Conservation (phyloP, 2,113 vertebrate genomes). For the Bufo gargarizans region DNA sequence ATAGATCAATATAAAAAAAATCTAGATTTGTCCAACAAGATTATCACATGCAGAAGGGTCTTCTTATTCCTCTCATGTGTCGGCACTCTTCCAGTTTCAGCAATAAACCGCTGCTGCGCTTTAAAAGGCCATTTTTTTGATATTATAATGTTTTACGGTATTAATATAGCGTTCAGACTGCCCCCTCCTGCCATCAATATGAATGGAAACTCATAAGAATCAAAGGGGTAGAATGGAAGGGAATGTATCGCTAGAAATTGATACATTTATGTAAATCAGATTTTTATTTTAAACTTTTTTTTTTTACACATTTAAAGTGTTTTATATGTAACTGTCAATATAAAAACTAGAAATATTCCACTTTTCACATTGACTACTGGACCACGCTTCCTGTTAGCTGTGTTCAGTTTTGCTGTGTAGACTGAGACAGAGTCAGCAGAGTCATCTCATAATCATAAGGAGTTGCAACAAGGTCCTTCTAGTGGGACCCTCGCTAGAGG, state of each 20-base stretch:
- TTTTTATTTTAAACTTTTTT: neutral
- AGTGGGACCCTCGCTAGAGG: too few relatives aligned
- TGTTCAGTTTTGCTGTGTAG: neutral
- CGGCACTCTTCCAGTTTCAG: neutral
- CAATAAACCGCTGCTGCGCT: neutral
- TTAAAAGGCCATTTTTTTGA: neutral
- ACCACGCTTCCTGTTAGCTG: neutral
- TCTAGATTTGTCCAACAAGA: neutral
- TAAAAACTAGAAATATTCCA: neutral
- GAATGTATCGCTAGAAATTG: neutral
- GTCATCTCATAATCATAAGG: neutral
- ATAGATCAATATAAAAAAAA: conserved; percentile 6
- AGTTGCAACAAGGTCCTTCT: too few relatives aligned
- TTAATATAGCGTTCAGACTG: neutral
- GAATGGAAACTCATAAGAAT: neutral
- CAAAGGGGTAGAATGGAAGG: neutral
- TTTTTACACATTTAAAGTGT: neutral
- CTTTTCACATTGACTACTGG: neutral
- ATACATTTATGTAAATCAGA: neutral
- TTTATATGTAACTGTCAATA: neutral
- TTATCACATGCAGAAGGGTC: neutral
- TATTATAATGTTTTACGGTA: neutral
- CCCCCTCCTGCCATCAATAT: neutral
- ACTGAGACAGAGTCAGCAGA: neutral
- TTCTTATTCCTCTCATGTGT: neutral